Evolutionary conservation across 2,888 invertebrate species (phyloP).

Genomic region (Amphipyra berbera): DNA sequence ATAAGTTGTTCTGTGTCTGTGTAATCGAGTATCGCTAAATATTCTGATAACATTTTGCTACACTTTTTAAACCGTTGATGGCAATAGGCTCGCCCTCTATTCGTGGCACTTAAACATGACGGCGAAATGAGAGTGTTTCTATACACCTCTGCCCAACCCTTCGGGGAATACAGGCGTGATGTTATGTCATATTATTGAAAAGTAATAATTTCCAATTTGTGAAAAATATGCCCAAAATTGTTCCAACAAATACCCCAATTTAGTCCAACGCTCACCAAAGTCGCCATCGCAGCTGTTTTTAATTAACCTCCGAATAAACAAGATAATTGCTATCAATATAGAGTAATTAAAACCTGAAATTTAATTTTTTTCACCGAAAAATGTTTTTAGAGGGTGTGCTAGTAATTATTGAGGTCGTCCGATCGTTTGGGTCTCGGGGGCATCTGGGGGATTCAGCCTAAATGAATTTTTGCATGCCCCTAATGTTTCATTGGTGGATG

Average conservation of each 20-base stretch:
- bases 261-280: conserved; percentile 9
- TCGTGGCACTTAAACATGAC: too few species aligned
- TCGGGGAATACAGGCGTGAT: too few species aligned
- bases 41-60: too few species aligned
- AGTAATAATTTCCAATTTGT: too few species aligned
- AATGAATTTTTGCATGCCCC: conserved; percentile 34
- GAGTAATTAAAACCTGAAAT: conserved; percentile 49
- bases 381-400: conserved; percentile 7
- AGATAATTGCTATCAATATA: conserved; percentile 51
- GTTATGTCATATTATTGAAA: too few species aligned
- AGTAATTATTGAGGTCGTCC: conserved; percentile 50
- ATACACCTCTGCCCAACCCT: too few species aligned
- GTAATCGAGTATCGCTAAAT: too few species aligned
- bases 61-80: too few species aligned
- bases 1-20: too few species aligned
- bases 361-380: conserved; percentile 33
- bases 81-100: too few species aligned
- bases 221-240: too few species aligned
- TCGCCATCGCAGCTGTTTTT: conserved; percentile 30
- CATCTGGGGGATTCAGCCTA: conserved; percentile 7
- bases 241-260: conserved; percentile 37
- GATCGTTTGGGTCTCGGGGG: conserved; percentile 11
- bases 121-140: too few species aligned
- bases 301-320: conserved; percentile 46
- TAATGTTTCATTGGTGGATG: conserved; percentile 1